phyloP scores from a whole-genome alignment of 2,113 vertebrate species.

The Syngnathoides biaculeatus region DNA sequence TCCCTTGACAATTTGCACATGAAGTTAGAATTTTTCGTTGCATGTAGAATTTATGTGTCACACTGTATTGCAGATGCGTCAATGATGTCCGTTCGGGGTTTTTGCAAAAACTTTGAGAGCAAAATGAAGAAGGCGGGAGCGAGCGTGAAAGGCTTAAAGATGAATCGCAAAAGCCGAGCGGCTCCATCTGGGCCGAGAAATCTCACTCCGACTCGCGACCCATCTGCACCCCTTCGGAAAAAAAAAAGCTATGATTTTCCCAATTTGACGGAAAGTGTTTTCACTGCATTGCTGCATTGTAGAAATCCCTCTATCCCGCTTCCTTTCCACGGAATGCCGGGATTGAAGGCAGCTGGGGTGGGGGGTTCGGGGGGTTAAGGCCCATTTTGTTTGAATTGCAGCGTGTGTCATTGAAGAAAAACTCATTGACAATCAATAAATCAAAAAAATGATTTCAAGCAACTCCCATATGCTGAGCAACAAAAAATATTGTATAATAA shows the following conservation, averaged over 20 bases:
- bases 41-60: conserved; percentile 20
- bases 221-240: conserved; percentile 69
- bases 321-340: neutral
- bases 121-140: neutral
- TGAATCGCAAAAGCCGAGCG: conserved; percentile 69
- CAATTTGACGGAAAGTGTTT: neutral
- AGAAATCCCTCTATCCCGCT: neutral
- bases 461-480: neutral
- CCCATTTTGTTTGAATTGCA: neutral
- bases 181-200: conserved; percentile 75
- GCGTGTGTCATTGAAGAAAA: neutral
- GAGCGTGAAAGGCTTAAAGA: conserved; percentile 55
- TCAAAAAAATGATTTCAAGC: neutral
- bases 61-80: conserved; percentile 56
- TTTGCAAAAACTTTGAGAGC: conserved; percentile 19
- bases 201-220: conserved; percentile 70
- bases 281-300: neutral
- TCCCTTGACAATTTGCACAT: neutral
- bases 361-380: neutral
- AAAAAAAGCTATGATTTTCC: conserved; percentile 10
- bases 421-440: neutral
- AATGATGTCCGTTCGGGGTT: conserved; percentile 33
- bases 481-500: neutral
- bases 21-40: neutral
- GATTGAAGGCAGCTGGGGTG: neutral